Evolutionary conservation across 2,113 vertebrate genomes (phyloP), one percentile per base, ranked within the genome.

Genomic region (Rhea americana): DNA sequence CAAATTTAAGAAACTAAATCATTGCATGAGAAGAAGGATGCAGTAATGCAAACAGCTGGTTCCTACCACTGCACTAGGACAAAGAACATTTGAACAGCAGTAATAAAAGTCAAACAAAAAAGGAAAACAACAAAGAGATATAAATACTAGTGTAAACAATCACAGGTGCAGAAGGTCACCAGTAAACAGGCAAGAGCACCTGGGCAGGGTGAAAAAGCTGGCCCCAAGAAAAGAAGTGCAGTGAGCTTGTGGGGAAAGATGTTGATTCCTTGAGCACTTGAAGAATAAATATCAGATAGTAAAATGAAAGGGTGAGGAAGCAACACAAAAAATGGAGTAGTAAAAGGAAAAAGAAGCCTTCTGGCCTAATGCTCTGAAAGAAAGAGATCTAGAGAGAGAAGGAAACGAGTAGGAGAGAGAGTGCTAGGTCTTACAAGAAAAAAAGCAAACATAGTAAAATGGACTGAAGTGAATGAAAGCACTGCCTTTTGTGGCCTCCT

Each of bases 261-360:
- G 28, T 28, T 66, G 35, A 51, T 65, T 74, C 72, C 56, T 82
- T 30, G 3, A 16, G 10, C 4, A 82, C 55, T 25, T 62, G 48
- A 91, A 82, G 51, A 11, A 13, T 75, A 48, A 81, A 11, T 21
- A 65, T 43, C 8, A 47, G 32, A 51, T 68, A 43, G 74, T 79
- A 51, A 75, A 63, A 1, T 0, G 0, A 1, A 5, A 4, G 5
- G 2, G 0, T 75, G 56, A 78, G 20, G 28, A 87, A 68, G 66
- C 89, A 79, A 35, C 3, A 56, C 22, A 43, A 9, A n/a, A 56
- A 82, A 22, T 73, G 80, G 25, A 74, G 12, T 55, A 88, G 28
- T 18, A 30, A 80, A 82, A 87, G 24, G 8, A 79, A 47, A 77
- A 84, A 76, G 25, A 58, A 3, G 8, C 0, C 0, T 77, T 85